A percentile compares a stretch with the other conserved stretches of the same genome.
These are phyloP conservation scores for Candidula unifasciata DNA, from an alignment of 2,888 invertebrate genomes.

Conservation along the genomic window DNA sequence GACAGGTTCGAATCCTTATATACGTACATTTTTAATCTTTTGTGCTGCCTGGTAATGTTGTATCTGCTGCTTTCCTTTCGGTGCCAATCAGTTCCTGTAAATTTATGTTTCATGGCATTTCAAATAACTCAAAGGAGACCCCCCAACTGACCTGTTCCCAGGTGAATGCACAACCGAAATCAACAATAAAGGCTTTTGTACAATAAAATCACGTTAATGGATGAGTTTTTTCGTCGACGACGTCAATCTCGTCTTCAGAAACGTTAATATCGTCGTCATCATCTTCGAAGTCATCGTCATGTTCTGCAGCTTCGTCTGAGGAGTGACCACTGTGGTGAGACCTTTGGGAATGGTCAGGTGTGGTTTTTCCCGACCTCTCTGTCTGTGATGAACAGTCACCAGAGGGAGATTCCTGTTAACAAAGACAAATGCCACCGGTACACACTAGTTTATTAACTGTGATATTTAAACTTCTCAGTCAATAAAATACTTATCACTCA, in stretches of 20 bases:
- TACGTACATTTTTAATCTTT: no score
- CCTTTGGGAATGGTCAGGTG: not conserved
- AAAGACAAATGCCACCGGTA: not conserved
- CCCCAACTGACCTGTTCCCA: no score
- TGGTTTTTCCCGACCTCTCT: not conserved
- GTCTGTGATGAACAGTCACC: constrained; percentile 31
- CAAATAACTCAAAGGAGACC: no score
- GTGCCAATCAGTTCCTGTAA: no score
- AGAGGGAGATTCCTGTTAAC: constrained; percentile 37
- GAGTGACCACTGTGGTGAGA: not conserved
- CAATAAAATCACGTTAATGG: not conserved
- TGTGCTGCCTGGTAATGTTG: no score
- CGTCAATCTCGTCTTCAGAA: constrained; percentile 41
- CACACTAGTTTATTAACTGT: not conserved
- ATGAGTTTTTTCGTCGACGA: constrained; percentile 22
- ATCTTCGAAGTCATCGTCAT: constrained; percentile 32
- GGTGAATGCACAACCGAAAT: no score
- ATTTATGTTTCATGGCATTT: no score
- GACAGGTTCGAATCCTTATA: no score
- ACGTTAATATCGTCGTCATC: constrained; percentile 34
- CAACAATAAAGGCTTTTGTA: no score
- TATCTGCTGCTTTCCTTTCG: no score
- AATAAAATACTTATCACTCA: no score
- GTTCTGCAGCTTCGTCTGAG: constrained; percentile 13
- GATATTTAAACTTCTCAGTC: no score